These are phyloP conservation scores for Hystrix cristata DNA, from an alignment of 2,113 vertebrate species.

Conservation along the genomic window DNA sequence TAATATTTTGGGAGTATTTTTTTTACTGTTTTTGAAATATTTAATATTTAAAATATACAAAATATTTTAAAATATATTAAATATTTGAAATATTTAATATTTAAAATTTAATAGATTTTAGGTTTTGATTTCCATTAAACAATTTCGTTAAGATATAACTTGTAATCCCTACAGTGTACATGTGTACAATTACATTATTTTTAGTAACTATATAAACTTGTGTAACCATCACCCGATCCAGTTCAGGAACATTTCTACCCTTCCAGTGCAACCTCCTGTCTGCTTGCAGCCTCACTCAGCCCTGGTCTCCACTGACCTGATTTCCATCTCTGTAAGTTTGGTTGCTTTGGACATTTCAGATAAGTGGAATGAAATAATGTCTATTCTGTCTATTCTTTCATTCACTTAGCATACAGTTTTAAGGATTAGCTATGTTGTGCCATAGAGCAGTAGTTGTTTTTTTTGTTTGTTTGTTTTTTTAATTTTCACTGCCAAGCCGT, in stretches of 20 bases:
- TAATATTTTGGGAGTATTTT: not conserved
- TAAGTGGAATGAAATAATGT: not conserved
- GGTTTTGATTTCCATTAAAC: not conserved
- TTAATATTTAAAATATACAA: not conserved
- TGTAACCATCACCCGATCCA: not conserved
- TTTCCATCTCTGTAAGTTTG: not conserved
- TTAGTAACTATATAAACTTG: not conserved
- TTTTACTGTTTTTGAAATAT: not conserved
- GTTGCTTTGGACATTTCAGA: not conserved
- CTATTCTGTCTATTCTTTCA: not conserved
- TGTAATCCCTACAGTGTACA: not conserved
- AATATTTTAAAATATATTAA: not conserved
- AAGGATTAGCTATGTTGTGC: not conserved
- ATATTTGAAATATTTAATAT: not conserved
- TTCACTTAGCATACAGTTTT: not conserved
- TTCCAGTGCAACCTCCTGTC: no score
- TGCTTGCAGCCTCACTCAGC: not conserved
- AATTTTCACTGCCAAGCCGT: not conserved
- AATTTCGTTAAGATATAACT: not conserved
- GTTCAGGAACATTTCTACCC: not conserved
- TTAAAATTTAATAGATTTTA: not conserved
- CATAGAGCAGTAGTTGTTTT: no score
- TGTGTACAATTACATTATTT: not conserved
- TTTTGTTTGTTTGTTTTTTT: no score
- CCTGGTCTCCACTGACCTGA: not conserved